A percentile compares a stretch with the other conserved stretches of the same genome.
phyloP scores from a whole-genome alignment of 2,113 vertebrate genomes.

The Zeus faber region DNA sequence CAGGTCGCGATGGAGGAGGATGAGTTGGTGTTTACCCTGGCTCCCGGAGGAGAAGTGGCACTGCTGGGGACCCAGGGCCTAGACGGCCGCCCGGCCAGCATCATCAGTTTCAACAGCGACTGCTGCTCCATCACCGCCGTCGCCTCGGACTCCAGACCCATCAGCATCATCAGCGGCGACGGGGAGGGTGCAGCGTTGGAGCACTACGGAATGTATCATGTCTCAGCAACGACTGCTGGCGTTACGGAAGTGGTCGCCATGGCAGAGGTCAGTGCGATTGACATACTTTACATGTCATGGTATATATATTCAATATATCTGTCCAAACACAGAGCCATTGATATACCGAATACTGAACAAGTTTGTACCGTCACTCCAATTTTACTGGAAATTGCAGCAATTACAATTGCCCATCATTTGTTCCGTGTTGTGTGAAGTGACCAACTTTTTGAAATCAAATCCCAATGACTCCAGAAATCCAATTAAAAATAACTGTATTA shows the following conservation, averaged over 20 bases:
- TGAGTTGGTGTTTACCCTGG: constrained; percentile 83
- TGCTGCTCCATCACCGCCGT: constrained; percentile 85
- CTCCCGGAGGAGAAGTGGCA: constrained; percentile 75
- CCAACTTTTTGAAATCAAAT: no score
- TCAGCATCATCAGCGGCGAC: constrained; percentile 83
- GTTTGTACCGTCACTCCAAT: no score
- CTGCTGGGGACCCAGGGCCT: constrained; percentile 74
- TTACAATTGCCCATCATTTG: no score
- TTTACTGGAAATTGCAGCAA: no score
- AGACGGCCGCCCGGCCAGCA: constrained; percentile 84
- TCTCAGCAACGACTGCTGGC: constrained; percentile 69
- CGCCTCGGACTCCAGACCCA: constrained; percentile 81
- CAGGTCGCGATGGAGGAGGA: constrained; percentile 78
- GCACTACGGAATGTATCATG: constrained; percentile 42
- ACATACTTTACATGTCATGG: no score
- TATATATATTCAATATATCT: not conserved
- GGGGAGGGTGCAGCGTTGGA: constrained; percentile 71
- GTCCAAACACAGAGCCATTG: no score
- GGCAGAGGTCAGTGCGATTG: constrained; percentile 76
- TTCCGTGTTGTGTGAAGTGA: no score
- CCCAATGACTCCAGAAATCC: no score
- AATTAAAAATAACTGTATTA: no score
- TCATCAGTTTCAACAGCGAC: constrained; percentile 91
- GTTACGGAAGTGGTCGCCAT: constrained; percentile 80
- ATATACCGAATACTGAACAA: no score